These are phyloP conservation scores for Ptychadena robeensis DNA, from an alignment of 2,797 vertebrate species.

Conservation along the genomic window DNA sequence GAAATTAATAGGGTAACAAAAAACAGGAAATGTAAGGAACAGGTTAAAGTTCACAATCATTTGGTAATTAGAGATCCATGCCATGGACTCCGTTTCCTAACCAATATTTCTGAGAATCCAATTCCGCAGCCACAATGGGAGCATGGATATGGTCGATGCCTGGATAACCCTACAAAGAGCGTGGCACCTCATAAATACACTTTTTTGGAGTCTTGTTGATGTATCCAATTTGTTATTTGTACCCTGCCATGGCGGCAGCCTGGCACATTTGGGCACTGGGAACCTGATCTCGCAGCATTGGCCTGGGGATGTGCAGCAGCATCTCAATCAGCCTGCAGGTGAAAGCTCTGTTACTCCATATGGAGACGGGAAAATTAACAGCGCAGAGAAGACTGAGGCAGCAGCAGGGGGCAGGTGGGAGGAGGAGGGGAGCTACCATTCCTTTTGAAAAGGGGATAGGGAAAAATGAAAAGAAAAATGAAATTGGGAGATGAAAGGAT, in stretches of 20 bases:
- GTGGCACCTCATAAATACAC: constrained; percentile 35
- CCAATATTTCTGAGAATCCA: no score
- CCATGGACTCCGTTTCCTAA: no score
- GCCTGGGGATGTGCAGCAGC: constrained; percentile 94
- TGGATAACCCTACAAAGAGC: constrained; percentile 60
- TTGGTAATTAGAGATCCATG: no score
- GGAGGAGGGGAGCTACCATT: constrained; percentile 44
- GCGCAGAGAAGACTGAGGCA: constrained; percentile 96
- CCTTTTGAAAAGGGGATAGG: constrained; percentile 44
- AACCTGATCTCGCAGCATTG: constrained; percentile 97
- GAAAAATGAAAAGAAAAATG: constrained; percentile 76
- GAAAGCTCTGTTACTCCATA: constrained; percentile 99
- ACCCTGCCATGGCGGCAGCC: constrained; percentile 75
- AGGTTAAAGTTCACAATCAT: no score
- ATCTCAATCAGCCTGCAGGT: constrained; percentile 99
- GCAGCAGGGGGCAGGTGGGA: constrained; percentile 57
- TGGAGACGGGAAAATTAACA: constrained; percentile 99
- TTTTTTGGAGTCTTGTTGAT: constrained; percentile 79
- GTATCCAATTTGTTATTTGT: constrained; percentile 84
- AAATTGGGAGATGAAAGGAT: constrained; percentile 96
- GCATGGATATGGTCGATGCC: not conserved
- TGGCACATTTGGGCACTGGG: constrained; percentile 91
- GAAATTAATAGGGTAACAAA: no score
- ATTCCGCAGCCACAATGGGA: not conserved
- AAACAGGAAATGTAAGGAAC: no score